Evolutionary conservation across 2,797 vertebrate species (phyloP).

Genomic region (Amniataba percoides): DNA sequence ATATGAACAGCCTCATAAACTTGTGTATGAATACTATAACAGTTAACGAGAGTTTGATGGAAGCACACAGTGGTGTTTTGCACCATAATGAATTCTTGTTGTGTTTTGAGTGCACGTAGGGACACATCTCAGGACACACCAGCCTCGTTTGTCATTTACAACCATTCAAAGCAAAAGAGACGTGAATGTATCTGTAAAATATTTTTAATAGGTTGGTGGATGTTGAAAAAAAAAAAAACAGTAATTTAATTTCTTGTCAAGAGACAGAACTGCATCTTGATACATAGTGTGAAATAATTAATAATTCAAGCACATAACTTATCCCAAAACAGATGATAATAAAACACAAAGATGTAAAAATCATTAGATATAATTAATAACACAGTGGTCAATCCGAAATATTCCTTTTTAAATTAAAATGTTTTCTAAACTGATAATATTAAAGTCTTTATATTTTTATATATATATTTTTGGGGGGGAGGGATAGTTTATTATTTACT

Average conservation of each 20-base stretch:
- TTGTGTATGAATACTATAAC: background rate
- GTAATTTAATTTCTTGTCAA: constrained; percentile 50
- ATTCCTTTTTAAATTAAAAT: constrained; percentile 27
- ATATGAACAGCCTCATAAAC: background rate
- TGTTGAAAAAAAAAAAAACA: constrained; percentile 61
- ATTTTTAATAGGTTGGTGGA: constrained; percentile 74
- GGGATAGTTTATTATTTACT: constrained; percentile 12
- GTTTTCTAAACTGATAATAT: constrained; percentile 1
- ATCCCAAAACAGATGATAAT: constrained; percentile 59
- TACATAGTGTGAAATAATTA: constrained; percentile 66
- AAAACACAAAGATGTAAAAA: constrained; percentile 58
- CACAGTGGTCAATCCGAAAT: constrained; percentile 54
- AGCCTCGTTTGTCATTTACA: background rate
- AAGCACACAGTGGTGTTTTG: background rate
- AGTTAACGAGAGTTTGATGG: background rate
- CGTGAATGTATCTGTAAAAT: constrained; percentile 68
- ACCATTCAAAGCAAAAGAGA: constrained; percentile 27
- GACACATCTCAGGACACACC: background rate
- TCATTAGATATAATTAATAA: constrained; percentile 47
- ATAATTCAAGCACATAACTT: constrained; percentile 64
- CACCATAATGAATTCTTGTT: background rate
- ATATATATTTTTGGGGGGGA: background rate
- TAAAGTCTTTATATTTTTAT: constrained; percentile 9
- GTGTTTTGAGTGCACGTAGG: background rate
- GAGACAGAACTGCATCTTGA: constrained; percentile 60